phyloP scores from a whole-genome alignment of 1,140 invertebrate species.

The Nomia melanderi region DNA sequence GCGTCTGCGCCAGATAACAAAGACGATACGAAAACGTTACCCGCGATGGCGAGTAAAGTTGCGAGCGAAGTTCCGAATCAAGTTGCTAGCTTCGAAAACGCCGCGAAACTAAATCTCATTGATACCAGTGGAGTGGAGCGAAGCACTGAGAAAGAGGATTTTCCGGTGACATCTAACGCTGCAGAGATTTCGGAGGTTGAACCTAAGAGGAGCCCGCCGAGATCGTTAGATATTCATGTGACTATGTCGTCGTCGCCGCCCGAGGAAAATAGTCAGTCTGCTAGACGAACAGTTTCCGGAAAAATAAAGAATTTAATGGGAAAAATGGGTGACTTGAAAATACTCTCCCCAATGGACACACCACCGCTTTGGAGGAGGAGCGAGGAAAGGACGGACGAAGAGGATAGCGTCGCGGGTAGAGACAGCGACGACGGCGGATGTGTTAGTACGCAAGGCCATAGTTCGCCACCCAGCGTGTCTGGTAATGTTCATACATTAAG shows the following conservation, averaged over 20 bases:
- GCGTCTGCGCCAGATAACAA: neutral
- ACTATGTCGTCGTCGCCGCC: constrained; percentile 10
- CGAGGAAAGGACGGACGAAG: constrained; percentile 68
- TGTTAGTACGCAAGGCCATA: constrained; percentile 52
- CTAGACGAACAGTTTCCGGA: constrained; percentile 68
- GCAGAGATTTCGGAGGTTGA: constrained; percentile 6
- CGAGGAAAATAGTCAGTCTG: constrained; percentile 49
- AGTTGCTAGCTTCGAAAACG: neutral
- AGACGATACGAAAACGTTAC: neutral
- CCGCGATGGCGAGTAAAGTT: neutral
- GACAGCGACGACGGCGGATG: constrained; percentile 70
- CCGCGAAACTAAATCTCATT: neutral
- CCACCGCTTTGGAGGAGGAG: constrained; percentile 71
- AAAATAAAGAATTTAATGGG: constrained; percentile 78
- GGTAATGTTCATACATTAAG: constrained; percentile 51
- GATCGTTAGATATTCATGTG: constrained; percentile 64
- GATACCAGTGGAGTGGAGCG: neutral
- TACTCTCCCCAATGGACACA: constrained; percentile 76
- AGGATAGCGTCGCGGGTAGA: constrained; percentile 56
- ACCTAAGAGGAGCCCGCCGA: constrained; percentile 68
- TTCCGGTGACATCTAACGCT: too few relatives aligned
- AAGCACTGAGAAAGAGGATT: neutral
- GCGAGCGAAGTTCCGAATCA: too few relatives aligned
- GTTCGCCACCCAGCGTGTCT: constrained; percentile 61
- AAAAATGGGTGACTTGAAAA: constrained; percentile 76